Evolutionary conservation across 2,797 vertebrate species (phyloP).

Genomic region (Enteromius radiatus): DNA sequence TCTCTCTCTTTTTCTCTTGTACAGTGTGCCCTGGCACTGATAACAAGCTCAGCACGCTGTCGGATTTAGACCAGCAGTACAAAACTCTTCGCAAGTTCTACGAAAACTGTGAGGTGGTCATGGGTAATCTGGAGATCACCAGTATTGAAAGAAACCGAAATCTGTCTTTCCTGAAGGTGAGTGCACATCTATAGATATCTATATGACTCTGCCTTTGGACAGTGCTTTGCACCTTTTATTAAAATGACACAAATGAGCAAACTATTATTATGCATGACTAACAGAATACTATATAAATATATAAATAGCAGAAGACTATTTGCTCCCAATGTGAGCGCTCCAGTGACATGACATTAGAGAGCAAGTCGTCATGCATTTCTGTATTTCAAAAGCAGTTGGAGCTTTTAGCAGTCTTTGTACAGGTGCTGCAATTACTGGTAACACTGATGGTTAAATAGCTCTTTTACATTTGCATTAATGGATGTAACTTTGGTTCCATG

Average conservation of each 20-base stretch:
- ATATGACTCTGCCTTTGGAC: background rate
- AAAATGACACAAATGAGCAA: background rate
- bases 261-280: background rate
- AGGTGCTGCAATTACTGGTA: slow-evolving; percentile 34
- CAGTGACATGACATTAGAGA: slow-evolving; percentile 37
- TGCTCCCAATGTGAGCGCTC: slow-evolving; percentile 11
- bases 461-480: slow-evolving; percentile 50
- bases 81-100: slow-evolving; percentile 94
- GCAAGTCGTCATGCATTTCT: slow-evolving; percentile 8
- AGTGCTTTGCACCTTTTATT: slow-evolving; percentile 9
- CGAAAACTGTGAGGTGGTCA: slow-evolving; percentile 97
- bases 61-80: slow-evolving; percentile 96
- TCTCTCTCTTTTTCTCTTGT: slow-evolving; percentile 18
- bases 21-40: slow-evolving; percentile 94
- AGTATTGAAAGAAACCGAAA: slow-evolving; percentile 94
- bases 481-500: slow-evolving; percentile 29
- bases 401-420: slow-evolving; percentile 49
- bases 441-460: slow-evolving; percentile 45
- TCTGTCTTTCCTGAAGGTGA: slow-evolving; percentile 95
- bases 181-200: background rate
- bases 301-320: slow-evolving; percentile 28
- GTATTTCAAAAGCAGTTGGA: slow-evolving; percentile 38
- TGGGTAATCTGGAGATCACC: slow-evolving; percentile 99
- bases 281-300: slow-evolving; percentile 14
- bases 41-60: slow-evolving; percentile 97